These are phyloP conservation scores for Rattus rattus DNA, from an alignment of 2,113 vertebrate species.

Conservation along the genomic window DNA sequence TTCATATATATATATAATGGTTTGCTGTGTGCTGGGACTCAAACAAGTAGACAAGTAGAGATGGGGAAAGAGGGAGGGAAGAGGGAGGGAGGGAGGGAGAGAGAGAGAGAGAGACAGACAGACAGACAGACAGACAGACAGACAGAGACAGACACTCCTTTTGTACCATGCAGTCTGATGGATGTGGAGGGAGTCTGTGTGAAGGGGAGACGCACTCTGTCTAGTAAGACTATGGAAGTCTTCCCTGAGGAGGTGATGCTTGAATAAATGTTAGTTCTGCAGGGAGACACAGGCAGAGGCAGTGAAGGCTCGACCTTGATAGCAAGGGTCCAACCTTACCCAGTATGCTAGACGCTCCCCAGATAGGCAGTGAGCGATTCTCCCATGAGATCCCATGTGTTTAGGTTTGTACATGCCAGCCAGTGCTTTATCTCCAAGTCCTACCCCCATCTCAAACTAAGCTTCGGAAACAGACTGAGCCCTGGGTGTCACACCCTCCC, in stretches of 20 bases:
- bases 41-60: neutral
- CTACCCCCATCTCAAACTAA: neutral
- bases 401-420: neutral
- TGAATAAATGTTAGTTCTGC: neutral
- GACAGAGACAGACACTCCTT: no score
- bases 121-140: neutral
- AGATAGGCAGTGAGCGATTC: neutral
- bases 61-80: no score
- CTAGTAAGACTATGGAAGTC: neutral
- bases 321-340: neutral
- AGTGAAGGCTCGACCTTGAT: neutral
- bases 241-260: slow-evolving; percentile 31
- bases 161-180: neutral
- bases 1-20: neutral
- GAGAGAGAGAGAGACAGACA: neutral
- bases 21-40: neutral
- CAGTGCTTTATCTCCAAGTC: neutral
- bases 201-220: neutral
- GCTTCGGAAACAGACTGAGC: neutral
- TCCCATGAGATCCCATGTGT: neutral
- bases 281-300: neutral
- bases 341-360: neutral
- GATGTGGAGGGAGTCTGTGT: neutral
- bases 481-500: neutral
- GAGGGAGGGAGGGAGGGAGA: neutral